Evolutionary conservation across 2,113 vertebrate species (phyloP).

Genomic region (Xyliphius kryptos): DNA sequence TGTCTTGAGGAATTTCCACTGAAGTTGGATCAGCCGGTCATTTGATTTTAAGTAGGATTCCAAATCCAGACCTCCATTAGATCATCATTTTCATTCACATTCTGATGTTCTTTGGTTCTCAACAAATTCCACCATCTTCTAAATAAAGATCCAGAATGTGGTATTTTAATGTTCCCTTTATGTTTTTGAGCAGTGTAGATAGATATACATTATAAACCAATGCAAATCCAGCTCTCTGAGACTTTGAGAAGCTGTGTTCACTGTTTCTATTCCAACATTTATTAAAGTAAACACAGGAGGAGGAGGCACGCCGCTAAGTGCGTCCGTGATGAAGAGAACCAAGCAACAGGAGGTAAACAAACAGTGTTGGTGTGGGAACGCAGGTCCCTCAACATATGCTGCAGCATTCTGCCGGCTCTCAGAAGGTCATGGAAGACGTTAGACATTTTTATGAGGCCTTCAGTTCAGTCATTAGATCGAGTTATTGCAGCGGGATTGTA

Average conservation of each 20-base stretch:
- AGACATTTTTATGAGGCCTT: conserved; percentile 61
- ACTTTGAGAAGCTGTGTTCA: conserved; percentile 12
- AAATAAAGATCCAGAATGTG: no score
- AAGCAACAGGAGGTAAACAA: conserved; percentile 44
- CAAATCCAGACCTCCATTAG: no score
- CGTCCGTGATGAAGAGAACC: conserved; percentile 32
- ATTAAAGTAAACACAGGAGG: conserved; percentile 23
- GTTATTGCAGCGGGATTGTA: conserved; percentile 60
- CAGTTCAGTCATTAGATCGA: conserved; percentile 62
- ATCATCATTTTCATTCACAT: no score
- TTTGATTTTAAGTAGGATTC: no score
- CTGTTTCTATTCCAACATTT: neutral
- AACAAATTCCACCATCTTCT: no score
- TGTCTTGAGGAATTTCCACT: no score
- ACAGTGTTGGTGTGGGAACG: conserved; percentile 40
- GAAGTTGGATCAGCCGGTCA: no score
- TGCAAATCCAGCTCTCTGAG: neutral
- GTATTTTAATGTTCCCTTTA: no score
- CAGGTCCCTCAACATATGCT: conserved; percentile 50
- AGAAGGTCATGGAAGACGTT: conserved; percentile 52
- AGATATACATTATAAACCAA: neutral
- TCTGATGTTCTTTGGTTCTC: no score
- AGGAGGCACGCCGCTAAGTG: conserved; percentile 4
- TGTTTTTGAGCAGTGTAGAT: no score
- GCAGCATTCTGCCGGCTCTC: conserved; percentile 33